These are phyloP conservation scores for Nemoura dubitans DNA, from an alignment of 2,888 invertebrate species.

Conservation along the genomic window DNA sequence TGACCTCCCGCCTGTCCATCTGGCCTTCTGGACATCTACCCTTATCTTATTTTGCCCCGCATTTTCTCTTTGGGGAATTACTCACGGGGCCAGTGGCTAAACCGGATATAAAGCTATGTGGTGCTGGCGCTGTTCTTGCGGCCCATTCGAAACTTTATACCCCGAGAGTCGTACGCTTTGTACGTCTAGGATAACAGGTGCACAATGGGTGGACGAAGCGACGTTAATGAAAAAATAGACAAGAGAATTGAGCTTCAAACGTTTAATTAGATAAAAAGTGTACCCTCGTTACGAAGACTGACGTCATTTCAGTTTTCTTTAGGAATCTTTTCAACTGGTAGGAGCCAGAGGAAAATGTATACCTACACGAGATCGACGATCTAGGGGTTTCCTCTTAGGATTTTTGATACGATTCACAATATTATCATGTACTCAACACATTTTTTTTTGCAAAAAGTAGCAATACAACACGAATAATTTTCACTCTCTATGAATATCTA, in stretches of 20 bases:
- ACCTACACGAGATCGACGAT: too few relatives aligned
- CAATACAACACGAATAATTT: too few relatives aligned
- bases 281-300: background rate
- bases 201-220: background rate
- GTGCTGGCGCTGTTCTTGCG: background rate
- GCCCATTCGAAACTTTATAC: background rate
- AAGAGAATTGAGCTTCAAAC: background rate
- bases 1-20: constrained; percentile 22
- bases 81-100: background rate
- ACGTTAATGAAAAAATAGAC: background rate
- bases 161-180: background rate
- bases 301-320: background rate
- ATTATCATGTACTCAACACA: too few relatives aligned
- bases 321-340: background rate
- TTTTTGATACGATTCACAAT: too few relatives aligned
- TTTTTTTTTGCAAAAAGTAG: too few relatives aligned
- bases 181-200: constrained; percentile 9
- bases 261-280: background rate
- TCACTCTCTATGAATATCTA: too few relatives aligned
- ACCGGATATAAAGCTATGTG: background rate
- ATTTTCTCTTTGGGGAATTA: constrained; percentile 17
- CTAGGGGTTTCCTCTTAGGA: too few relatives aligned
- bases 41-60: constrained; percentile 30
- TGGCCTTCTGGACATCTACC: constrained; percentile 18
- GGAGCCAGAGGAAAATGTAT: background rate